Evolutionary conservation across 2,888 invertebrate genomes (phyloP), one percentile per base, ranked within the genome.

Genomic region (Rhogogaster chlorosoma): DNA sequence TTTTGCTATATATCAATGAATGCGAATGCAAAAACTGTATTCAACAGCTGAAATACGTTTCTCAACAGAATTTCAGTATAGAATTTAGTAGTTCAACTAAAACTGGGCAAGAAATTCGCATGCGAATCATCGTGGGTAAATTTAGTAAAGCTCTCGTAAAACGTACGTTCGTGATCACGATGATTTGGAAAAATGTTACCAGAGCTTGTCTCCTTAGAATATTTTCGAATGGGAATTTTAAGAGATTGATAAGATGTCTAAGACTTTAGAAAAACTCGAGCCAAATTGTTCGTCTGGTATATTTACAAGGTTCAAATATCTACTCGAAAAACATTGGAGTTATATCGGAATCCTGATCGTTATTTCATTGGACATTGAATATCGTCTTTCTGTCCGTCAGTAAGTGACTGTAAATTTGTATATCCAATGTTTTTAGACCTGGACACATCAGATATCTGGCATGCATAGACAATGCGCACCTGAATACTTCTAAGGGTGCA

Each of bases 401-500:
- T 26, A 22, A 38, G 29, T 82, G 26, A 75, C 26, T 75, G 29
- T 22, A 1, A 45, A n/a, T n/a, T 26, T n/a, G 29, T 45, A 26
- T 45, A 29, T 12, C 75, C 12, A 75, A 75, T 45, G 29, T 45
- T n/a, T 45, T 42, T 75, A 42, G 18, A 42, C 26, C 22, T 15
- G 5, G n/a, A 45, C 36, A 75, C 45, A 75, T 26, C 45, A 45
- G 45, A 75, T n/a, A n/a, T 42, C 75, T 75, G 22, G 22, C 75
- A 75, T 75, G 49, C 77, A 77, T 61, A 12, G n/a, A 22, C n/a
- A 26, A 73, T 42, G 83, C 87, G 87, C 88, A 94, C 94, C 95
- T 93, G 92, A 96, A 96, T 2, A 97, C 96, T 94, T 97, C 97
- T 61, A 96, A 92, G 0, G 96, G 96, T 84, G 96, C 94, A 53